Evolutionary conservation across 2,888 invertebrate species (phyloP).

Genomic region (Apodemia hepburni): DNA sequence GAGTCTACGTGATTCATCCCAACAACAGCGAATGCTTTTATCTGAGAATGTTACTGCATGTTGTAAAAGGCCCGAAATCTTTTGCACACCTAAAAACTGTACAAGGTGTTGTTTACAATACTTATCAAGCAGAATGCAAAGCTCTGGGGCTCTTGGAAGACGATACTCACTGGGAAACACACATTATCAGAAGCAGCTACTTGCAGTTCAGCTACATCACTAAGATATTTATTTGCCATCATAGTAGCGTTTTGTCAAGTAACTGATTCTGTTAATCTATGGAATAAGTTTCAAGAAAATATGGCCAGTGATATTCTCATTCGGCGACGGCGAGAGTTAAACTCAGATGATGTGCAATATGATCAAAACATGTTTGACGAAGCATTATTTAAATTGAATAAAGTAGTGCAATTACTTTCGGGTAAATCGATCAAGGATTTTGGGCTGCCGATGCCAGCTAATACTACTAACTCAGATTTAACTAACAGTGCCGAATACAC

Average conservation of each 20-base stretch:
- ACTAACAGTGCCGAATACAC: slow-evolving; percentile 35
- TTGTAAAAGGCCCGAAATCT: slow-evolving; percentile 39
- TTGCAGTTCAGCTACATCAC: slow-evolving; percentile 32
- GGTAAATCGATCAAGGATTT: slow-evolving; percentile 35
- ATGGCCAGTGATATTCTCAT: slow-evolving; percentile 35
- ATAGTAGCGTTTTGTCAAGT: slow-evolving; percentile 34
- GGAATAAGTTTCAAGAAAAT: slow-evolving; percentile 35
- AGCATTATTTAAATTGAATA: slow-evolving; percentile 35
- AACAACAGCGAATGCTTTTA: slow-evolving; percentile 22
- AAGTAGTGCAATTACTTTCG: slow-evolving; percentile 29
- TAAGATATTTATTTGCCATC: slow-evolving; percentile 36
- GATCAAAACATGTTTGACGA: slow-evolving; percentile 35
- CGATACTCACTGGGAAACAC: slow-evolving; percentile 37
- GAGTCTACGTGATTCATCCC: slow-evolving; percentile 19
- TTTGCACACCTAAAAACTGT: slow-evolving; percentile 35
- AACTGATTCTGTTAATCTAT: slow-evolving; percentile 33
- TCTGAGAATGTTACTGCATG: slow-evolving; percentile 32
- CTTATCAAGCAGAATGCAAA: slow-evolving; percentile 34
- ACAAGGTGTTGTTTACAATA: slow-evolving; percentile 32
- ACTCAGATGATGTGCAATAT: slow-evolving; percentile 33
- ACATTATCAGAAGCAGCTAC: slow-evolving; percentile 36
- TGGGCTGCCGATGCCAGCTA: slow-evolving; percentile 36
- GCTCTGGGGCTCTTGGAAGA: slow-evolving; percentile 37
- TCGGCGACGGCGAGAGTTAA: slow-evolving; percentile 35
- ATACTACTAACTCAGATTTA: slow-evolving; percentile 36